Conservation (phyloP, 2,888 invertebrate species). For the Rotaria sp. region DNA sequence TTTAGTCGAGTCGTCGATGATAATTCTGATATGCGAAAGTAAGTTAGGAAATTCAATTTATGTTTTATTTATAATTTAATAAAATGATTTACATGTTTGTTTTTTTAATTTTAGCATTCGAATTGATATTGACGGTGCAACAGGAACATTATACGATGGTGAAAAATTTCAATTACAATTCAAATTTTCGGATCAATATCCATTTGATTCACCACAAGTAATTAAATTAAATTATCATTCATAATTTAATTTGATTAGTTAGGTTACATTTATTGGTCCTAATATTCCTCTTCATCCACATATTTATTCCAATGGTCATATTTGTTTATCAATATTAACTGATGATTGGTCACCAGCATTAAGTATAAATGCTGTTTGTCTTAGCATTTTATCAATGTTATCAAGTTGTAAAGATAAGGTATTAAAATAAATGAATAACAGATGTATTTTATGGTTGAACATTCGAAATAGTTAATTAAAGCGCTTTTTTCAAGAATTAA, state of each 20-base stretch:
- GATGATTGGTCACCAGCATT: slow-evolving; percentile 99
- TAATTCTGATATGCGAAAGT: neutral
- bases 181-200: slow-evolving; percentile 90
- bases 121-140: slow-evolving; percentile 85
- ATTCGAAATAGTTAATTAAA: too few species aligned
- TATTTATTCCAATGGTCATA: slow-evolving; percentile 94
- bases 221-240: slow-evolving; percentile 42
- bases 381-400: slow-evolving; percentile 95
- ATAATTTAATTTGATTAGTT: slow-evolving; percentile 41
- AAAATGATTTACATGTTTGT: neutral
- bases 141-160: slow-evolving; percentile 87
- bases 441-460: too few species aligned
- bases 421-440: slow-evolving; percentile 40
- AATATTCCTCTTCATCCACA: slow-evolving; percentile 96
- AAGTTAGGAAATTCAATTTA: too few species aligned
- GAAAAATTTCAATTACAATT: slow-evolving; percentile 89
- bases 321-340: slow-evolving; percentile 91
- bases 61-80: too few species aligned
- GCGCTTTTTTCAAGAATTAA: too few species aligned
- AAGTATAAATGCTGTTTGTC: slow-evolving; percentile 83
- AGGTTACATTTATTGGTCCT: slow-evolving; percentile 64
- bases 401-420: slow-evolving; percentile 98
- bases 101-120: neutral
- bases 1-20: neutral
- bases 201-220: slow-evolving; percentile 92